phyloP scores from a whole-genome alignment of 2,113 vertebrate species.

The Carollia perspicillata region DNA sequence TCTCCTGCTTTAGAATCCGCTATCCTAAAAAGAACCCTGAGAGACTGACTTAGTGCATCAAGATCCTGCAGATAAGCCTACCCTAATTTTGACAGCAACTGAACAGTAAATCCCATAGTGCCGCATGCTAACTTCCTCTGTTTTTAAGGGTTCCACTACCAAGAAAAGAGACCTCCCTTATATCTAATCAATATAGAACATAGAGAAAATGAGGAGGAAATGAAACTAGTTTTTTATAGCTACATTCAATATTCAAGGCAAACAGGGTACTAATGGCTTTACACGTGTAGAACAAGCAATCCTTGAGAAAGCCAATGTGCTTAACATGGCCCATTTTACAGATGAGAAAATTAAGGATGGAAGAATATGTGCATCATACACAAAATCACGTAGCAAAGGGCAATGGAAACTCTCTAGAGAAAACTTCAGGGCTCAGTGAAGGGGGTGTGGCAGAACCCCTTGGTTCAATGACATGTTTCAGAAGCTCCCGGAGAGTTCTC shows the following conservation, averaged over 20 bases:
- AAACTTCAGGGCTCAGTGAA: background rate
- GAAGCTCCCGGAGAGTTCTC: background rate
- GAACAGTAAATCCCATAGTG: slow-evolving; percentile 20
- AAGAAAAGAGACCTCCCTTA: background rate
- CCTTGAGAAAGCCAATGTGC: background rate
- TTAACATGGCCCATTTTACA: background rate
- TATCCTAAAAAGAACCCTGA: background rate
- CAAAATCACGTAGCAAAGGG: background rate
- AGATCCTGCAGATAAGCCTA: background rate
- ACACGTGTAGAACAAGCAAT: background rate
- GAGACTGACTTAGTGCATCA: background rate
- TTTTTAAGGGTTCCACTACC: background rate
- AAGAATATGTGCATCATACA: background rate
- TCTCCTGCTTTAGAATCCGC: background rate
- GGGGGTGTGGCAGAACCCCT: background rate
- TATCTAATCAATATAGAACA: background rate
- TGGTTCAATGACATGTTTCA: background rate
- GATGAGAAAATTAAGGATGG: background rate
- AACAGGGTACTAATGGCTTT: background rate
- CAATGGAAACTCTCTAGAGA: background rate
- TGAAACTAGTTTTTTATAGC: background rate
- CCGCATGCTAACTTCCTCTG: background rate
- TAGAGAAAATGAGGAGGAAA: background rate
- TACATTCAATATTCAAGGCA: background rate
- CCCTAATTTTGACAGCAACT: background rate